Evolutionary conservation across 2,888 invertebrate genomes (phyloP).

Genomic region (Bellardia pandia): DNA sequence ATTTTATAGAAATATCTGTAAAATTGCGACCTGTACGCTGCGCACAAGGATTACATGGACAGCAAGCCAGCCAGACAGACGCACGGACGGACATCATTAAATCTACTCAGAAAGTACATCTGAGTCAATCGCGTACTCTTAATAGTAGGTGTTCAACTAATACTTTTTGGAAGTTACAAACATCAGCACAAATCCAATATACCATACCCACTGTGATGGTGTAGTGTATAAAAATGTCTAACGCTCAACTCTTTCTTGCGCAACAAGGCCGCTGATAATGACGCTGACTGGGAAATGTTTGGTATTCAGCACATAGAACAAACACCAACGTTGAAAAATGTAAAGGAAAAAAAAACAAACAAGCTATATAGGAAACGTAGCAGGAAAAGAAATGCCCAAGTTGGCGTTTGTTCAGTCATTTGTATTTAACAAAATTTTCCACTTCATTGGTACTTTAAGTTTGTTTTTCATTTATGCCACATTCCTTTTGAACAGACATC

Average conservation of each 20-base stretch:
- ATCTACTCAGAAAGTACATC: too few relatives aligned
- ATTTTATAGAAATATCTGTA: too few relatives aligned
- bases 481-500: slow-evolving; percentile 14
- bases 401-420: slow-evolving; percentile 37
- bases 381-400: slow-evolving; percentile 11
- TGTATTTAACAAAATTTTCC: slow-evolving; percentile 49
- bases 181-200: too few relatives aligned
- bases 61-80: too few relatives aligned
- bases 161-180: too few relatives aligned
- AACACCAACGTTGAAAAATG: background rate
- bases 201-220: too few relatives aligned
- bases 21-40: too few relatives aligned
- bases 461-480: slow-evolving; percentile 26
- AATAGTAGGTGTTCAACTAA: too few relatives aligned
- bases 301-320: slow-evolving; percentile 4
- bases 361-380: background rate
- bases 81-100: too few relatives aligned
- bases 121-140: too few relatives aligned
- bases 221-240: background rate
- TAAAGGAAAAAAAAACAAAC: background rate
- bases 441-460: slow-evolving; percentile 38
- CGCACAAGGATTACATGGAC: too few relatives aligned
- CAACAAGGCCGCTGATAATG: slow-evolving; percentile 9
- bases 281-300: background rate
- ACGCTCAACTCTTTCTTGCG: background rate